Conservation (phyloP, 2,797 vertebrate genomes). For the Dipus sagitta region DNA sequence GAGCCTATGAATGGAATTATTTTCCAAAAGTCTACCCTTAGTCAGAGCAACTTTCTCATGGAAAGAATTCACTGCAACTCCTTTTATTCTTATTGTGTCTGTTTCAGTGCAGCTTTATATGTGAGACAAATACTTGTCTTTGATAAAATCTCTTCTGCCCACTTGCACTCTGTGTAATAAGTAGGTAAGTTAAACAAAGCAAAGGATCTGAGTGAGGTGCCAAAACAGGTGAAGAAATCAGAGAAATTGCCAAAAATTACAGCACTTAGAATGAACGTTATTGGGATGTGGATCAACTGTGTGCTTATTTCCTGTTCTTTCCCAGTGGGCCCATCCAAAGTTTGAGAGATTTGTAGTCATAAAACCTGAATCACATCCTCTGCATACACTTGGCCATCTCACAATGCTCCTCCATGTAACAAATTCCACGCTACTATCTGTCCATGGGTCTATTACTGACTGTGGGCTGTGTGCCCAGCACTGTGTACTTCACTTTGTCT, state of each 20-base stretch:
- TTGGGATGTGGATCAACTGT: background rate
- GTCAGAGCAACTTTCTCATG: background rate
- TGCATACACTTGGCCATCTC: background rate
- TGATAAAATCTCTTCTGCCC: slow-evolving; percentile 19
- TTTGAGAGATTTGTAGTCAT: background rate
- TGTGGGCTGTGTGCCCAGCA: background rate
- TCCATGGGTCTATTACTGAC: background rate
- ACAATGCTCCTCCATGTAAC: background rate
- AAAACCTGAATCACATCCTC: background rate
- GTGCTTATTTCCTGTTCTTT: slow-evolving; percentile 25
- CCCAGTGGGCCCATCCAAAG: background rate
- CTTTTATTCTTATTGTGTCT: slow-evolving; percentile 29
- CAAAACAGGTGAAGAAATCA: slow-evolving; percentile 38
- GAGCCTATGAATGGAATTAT: background rate
- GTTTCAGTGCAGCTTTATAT: background rate
- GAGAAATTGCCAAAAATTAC: background rate
- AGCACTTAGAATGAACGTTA: background rate
- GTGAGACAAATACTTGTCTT: background rate
- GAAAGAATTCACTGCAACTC: background rate
- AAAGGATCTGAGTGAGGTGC: background rate
- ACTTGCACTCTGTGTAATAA: background rate
- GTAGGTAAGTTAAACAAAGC: slow-evolving; percentile 14
- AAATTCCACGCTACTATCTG: background rate
- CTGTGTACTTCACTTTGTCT: background rate
- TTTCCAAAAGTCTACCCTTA: background rate